phyloP scores from a whole-genome alignment of 2,888 invertebrate genomes.

The Zaprionus lineosus region DNA sequence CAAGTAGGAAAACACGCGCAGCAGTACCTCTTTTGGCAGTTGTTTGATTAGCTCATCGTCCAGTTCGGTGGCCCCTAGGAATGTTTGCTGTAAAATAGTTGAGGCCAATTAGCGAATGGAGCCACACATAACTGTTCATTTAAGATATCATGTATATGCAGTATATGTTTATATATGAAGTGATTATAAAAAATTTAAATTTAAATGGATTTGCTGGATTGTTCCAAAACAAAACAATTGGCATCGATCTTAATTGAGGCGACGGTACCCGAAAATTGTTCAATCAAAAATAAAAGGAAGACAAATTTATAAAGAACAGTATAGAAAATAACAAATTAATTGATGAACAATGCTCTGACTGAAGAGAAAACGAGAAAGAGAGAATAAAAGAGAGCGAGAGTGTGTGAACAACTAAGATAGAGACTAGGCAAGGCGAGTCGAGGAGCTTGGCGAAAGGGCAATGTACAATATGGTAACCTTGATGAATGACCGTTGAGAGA shows the following conservation, averaged over 20 bases:
- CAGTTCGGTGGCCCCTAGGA: constrained; percentile 82
- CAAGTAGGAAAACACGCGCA: constrained; percentile 96
- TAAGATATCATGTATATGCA: neutral
- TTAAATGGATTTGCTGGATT: constrained; percentile 31
- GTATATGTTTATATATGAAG: constrained; percentile 12
- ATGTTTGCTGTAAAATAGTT: constrained; percentile 80
- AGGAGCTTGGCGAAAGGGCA: constrained; percentile 16
- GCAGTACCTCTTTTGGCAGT: constrained; percentile 96
- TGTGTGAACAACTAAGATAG: constrained; percentile 3
- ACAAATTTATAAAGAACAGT: no score
- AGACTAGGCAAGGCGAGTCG: constrained; percentile 7
- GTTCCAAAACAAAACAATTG: constrained; percentile 55
- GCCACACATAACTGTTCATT: neutral
- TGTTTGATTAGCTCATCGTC: constrained; percentile 85
- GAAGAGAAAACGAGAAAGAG: constrained; percentile 10
- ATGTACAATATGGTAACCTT: constrained; percentile 50
- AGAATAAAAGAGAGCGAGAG: constrained; percentile 9
- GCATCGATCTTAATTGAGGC: constrained; percentile 40
- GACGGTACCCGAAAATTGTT: constrained; percentile 26
- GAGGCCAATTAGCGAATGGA: constrained; percentile 4
- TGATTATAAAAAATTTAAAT: constrained; percentile 28
- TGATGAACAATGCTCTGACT: constrained; percentile 49
- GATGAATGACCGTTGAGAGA: constrained; percentile 56
- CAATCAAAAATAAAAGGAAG: constrained; percentile 22
- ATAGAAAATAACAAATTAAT: constrained; percentile 66